Conservation (phyloP, 1,140 invertebrate species). For the Procambarus virginalis region DNA sequence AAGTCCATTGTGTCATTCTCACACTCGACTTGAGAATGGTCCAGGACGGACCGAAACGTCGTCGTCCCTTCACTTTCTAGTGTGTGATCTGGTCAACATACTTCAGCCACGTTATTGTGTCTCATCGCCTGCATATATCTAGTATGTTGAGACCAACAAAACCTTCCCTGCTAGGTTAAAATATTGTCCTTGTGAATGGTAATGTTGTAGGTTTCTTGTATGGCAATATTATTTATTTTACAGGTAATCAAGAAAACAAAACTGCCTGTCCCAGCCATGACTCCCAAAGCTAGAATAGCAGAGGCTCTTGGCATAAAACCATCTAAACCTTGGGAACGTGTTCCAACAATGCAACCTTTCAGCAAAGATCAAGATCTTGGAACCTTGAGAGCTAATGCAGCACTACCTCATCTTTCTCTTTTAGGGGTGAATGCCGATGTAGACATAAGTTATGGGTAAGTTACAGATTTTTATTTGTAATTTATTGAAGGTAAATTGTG, state of each 20-base stretch:
- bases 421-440: conserved; percentile 41
- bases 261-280: conserved; percentile 36
- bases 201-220: too few relatives aligned
- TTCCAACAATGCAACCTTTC: conserved; percentile 49
- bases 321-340: conserved; percentile 49
- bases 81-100: too few relatives aligned
- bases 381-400: conserved; percentile 40
- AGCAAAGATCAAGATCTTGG: conserved; percentile 30
- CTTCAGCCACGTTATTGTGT: too few relatives aligned
- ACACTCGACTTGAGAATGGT: too few relatives aligned
- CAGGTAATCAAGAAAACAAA: conserved; percentile 39
- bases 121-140: too few relatives aligned
- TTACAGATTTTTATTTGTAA: not conserved
- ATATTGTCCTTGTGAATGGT: too few relatives aligned
- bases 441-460: conserved; percentile 42
- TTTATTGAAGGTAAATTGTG: too few relatives aligned
- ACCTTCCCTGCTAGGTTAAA: too few relatives aligned
- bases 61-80: too few relatives aligned
- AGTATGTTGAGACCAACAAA: too few relatives aligned
- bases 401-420: conserved; percentile 58
- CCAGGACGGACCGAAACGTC: too few relatives aligned
- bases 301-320: conserved; percentile 51
- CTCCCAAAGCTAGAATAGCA: conserved; percentile 62
- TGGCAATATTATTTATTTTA: not conserved
- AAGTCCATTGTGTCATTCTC: too few relatives aligned